Evolutionary conservation across 2,888 invertebrate species (phyloP).

Genomic region (Theodoxus fluviatilis): DNA sequence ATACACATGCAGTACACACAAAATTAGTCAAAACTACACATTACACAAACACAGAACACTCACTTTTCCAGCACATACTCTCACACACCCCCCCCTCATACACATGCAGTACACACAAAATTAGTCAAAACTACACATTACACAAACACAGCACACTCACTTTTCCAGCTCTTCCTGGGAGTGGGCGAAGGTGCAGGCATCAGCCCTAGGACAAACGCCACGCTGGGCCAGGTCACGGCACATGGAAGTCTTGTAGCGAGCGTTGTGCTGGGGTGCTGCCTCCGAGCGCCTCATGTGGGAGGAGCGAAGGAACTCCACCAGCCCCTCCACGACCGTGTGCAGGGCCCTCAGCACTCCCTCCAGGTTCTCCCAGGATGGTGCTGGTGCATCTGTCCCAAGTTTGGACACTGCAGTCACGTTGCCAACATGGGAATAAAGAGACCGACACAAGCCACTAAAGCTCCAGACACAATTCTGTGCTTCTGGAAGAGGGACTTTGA

Average conservation of each 20-base stretch:
- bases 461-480: too few relatives aligned
- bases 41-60: not conserved
- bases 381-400: constrained; percentile 52
- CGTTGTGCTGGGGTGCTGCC: constrained; percentile 63
- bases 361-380: constrained; percentile 64
- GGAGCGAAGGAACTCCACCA: constrained; percentile 80
- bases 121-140: not conserved
- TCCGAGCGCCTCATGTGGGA: constrained; percentile 68
- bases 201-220: constrained; percentile 84
- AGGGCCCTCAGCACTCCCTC: constrained; percentile 61
- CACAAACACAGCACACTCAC: constrained; percentile 64
- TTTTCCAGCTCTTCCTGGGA: constrained; percentile 88
- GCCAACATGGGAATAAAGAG: not conserved
- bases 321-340: constrained; percentile 75
- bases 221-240: constrained; percentile 83
- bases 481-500: too few relatives aligned
- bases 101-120: not conserved
- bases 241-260: constrained; percentile 86
- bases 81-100: not conserved
- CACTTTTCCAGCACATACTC: not conserved
- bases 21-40: not conserved
- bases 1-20: not conserved
- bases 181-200: constrained; percentile 90
- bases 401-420: not conserved
- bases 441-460: not conserved